Evolutionary conservation across 2,113 vertebrate species (phyloP).

Genomic region (Clarias gariepinus): DNA sequence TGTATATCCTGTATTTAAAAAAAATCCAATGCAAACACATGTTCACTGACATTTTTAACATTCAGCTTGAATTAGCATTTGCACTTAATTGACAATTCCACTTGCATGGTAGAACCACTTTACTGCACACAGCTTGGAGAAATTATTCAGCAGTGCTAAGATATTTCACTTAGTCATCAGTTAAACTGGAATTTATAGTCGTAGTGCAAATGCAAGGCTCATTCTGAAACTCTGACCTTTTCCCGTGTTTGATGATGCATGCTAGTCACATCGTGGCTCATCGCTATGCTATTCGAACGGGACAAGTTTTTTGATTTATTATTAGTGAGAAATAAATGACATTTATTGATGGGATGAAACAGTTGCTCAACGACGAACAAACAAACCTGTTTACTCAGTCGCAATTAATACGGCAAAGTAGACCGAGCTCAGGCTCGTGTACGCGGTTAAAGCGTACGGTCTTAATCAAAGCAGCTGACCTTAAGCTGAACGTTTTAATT

Average conservation of each 20-base stretch:
- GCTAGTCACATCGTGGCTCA: background rate
- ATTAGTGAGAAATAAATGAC: background rate
- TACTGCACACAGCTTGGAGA: slow-evolving; percentile 61
- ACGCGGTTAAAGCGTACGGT: background rate
- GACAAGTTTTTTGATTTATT: background rate
- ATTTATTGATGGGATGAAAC: slow-evolving; percentile 20
- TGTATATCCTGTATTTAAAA: background rate
- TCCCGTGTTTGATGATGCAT: background rate
- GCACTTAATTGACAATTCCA: background rate
- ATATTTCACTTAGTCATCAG: slow-evolving; percentile 69
- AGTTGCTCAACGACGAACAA: background rate
- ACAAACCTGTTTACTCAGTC: background rate
- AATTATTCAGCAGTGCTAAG: slow-evolving; percentile 55
- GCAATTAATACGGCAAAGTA: background rate
- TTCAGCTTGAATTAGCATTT: background rate
- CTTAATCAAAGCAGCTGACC: slow-evolving; percentile 66
- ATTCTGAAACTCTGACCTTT: slow-evolving; percentile 81
- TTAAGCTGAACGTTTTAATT: slow-evolving; percentile 76
- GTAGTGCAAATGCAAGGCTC: slow-evolving; percentile 75
- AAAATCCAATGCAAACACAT: background rate
- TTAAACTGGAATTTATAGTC: slow-evolving; percentile 74
- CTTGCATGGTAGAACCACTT: slow-evolving; percentile 62
- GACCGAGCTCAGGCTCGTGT: background rate
- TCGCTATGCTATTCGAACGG: background rate
- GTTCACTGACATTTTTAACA: background rate